These are phyloP conservation scores for Himantopus leucocephalus DNA, from an alignment of 2,113 vertebrate species.

Conservation along the genomic window DNA sequence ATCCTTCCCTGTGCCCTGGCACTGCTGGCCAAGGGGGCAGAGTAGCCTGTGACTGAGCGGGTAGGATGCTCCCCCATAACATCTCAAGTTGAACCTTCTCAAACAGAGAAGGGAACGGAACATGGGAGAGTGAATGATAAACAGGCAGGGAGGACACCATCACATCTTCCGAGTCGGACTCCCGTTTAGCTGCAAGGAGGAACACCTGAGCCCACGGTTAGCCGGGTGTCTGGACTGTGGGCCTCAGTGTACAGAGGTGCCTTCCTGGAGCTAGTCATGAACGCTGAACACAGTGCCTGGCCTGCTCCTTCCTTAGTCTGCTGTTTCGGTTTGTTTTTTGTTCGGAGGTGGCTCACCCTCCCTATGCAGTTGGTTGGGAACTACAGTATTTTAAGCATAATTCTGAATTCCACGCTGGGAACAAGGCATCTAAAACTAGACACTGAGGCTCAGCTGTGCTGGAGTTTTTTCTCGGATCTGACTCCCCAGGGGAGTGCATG, in stretches of 20 bases:
- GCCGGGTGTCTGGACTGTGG: not conserved
- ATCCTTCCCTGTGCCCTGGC: not conserved
- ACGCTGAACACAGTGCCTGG: not conserved
- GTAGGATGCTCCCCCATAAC: not conserved
- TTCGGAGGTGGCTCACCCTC: not conserved
- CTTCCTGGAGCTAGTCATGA: not conserved
- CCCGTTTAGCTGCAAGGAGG: not conserved
- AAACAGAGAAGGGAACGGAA: not conserved
- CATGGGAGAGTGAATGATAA: not conserved
- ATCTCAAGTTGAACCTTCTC: not conserved
- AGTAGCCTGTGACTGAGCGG: not conserved
- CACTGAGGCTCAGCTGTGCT: not conserved
- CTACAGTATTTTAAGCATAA: not conserved
- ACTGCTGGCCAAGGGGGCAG: not conserved
- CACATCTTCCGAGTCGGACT: not conserved
- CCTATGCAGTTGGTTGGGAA: not conserved
- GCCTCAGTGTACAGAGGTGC: not conserved
- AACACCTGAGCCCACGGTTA: not conserved
- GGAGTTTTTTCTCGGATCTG: not conserved
- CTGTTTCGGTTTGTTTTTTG: not conserved
- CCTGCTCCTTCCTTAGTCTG: not conserved
- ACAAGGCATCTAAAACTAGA: not conserved
- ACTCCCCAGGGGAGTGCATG: rapidly evolving
- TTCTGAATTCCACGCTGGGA: not conserved
- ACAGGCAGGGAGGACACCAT: not conserved